These are phyloP conservation scores for Hydropotes inermis DNA, from an alignment of 2,113 vertebrate genomes.

Conservation along the genomic window DNA sequence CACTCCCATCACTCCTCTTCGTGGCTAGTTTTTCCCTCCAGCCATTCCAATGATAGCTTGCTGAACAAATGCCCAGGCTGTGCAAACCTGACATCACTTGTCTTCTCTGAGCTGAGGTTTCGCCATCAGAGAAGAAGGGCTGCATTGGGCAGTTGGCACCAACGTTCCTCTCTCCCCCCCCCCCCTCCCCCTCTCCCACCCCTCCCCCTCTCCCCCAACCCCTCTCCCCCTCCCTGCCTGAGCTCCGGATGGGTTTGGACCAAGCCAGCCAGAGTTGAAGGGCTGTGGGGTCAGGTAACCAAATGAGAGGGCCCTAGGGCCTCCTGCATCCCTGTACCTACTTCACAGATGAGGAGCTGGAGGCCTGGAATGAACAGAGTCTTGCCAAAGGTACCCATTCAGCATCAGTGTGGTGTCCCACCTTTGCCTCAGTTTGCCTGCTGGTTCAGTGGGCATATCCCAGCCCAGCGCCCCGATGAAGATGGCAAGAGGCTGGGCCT, in stretches of 20 bases:
- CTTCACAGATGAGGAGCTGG: background rate
- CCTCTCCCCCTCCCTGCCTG: background rate
- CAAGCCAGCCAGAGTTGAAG: background rate
- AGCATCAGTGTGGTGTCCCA: background rate
- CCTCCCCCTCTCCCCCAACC: too few species aligned
- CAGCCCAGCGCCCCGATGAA: background rate
- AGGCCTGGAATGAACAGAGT: background rate
- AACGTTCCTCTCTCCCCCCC: background rate
- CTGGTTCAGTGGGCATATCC: background rate
- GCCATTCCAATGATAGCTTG: background rate
- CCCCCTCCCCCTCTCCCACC: too few species aligned
- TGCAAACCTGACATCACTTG: background rate
- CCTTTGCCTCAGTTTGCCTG: background rate
- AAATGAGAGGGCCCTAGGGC: background rate
- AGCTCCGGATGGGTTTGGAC: background rate
- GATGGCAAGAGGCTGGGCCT: background rate
- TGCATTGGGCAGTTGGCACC: too few species aligned
- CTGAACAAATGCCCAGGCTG: background rate
- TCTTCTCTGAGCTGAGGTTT: background rate
- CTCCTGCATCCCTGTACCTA: background rate
- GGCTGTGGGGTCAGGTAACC: too few species aligned
- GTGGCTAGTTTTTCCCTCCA: background rate
- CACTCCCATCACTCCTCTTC: background rate
- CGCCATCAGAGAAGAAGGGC: background rate
- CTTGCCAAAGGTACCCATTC: background rate